Conservation (phyloP, 2,888 invertebrate genomes). For the Argyresthia goedartella region DNA sequence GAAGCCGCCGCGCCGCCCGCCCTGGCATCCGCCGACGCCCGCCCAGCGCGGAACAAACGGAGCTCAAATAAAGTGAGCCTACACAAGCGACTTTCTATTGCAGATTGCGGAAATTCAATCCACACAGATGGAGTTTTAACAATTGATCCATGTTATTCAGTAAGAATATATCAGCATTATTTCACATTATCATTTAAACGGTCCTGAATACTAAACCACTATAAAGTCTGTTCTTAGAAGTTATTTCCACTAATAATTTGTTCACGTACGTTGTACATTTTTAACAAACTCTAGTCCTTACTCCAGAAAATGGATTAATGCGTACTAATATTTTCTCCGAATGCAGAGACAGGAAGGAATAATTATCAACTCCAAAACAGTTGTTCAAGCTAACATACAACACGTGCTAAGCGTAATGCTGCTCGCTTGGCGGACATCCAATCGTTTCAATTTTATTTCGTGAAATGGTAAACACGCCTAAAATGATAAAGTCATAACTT, state of each 20-base stretch:
- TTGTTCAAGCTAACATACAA: too few species aligned
- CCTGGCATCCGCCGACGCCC: background rate
- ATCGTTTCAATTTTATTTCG: conserved; percentile 65
- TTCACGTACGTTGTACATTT: too few species aligned
- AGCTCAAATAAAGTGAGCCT: conserved; percentile 52
- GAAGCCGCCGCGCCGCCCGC: background rate
- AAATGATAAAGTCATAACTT: conserved; percentile 67
- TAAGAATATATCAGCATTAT: background rate
- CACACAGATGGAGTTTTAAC: background rate
- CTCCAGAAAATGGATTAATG: too few species aligned
- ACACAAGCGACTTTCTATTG: conserved; percentile 5
- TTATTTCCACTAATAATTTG: too few species aligned
- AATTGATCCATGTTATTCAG: background rate
- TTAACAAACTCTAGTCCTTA: too few species aligned
- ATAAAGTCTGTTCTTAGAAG: too few species aligned
- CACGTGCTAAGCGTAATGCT: too few species aligned
- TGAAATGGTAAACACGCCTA: conserved; percentile 63
- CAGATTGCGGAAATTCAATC: background rate
- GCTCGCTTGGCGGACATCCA: conserved; percentile 51
- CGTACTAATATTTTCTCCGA: background rate
- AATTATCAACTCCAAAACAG: background rate
- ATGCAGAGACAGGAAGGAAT: background rate
- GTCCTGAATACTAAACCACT: too few species aligned
- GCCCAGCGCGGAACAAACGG: conserved; percentile 46
- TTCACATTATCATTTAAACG: too few species aligned